phyloP scores from a whole-genome alignment of 2,888 invertebrate genomes.

The Cantharis lateralis region DNA sequence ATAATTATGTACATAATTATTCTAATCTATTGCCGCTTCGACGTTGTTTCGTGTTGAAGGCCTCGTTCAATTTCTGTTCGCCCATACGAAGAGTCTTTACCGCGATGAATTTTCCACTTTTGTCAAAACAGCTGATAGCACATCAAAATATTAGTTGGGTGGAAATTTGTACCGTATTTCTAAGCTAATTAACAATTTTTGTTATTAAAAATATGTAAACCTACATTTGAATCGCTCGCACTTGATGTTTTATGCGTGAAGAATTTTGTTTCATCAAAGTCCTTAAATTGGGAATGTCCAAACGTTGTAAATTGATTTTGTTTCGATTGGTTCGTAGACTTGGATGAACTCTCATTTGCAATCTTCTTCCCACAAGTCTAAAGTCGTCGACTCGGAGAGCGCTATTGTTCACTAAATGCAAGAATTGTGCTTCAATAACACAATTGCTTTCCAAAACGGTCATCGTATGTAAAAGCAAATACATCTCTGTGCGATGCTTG shows the following conservation, averaged over 20 bases:
- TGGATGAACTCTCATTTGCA: conserved; percentile 46
- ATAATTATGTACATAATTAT: no score
- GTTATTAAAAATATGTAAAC: conserved; percentile 33
- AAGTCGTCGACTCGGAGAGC: conserved; percentile 37
- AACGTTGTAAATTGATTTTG: conserved; percentile 42
- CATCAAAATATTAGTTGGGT: no score
- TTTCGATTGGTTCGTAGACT: conserved; percentile 39
- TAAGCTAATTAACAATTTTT: not conserved
- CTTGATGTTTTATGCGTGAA: conserved; percentile 49
- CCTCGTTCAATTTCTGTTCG: no score
- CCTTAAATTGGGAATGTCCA: conserved; percentile 44
- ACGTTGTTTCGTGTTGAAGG: no score
- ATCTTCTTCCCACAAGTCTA: conserved; percentile 46
- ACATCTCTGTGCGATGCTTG: conserved; percentile 37
- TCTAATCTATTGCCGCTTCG: no score
- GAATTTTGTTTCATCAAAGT: conserved; percentile 49
- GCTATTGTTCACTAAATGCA: conserved; percentile 49
- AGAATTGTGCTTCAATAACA: conserved; percentile 55
- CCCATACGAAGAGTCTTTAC: no score
- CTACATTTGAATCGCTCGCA: conserved; percentile 53
- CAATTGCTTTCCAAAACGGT: conserved; percentile 54
- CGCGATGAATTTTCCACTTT: no score
- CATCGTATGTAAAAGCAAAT: conserved; percentile 56
- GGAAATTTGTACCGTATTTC: no score
- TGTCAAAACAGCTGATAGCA: no score